phyloP scores from a whole-genome alignment of 2,113 vertebrate species.

The Nymphicus hollandicus region DNA sequence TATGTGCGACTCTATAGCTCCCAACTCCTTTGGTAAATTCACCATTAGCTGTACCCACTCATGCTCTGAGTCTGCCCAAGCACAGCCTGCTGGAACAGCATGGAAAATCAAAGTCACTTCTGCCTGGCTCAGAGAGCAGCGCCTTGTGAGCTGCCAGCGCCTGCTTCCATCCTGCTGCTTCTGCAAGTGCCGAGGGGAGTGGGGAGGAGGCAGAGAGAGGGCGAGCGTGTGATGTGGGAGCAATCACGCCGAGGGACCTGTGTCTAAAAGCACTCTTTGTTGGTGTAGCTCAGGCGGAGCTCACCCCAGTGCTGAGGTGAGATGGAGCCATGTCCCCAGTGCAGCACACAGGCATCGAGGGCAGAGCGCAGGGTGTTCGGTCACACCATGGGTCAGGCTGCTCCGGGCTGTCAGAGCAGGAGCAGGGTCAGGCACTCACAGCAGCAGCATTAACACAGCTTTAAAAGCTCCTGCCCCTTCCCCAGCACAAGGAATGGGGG shows the following conservation, averaged over 20 bases:
- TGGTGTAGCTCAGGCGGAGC: neutral
- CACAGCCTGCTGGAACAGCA: neutral
- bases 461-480: neutral
- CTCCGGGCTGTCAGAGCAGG: neutral
- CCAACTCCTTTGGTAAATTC: neutral
- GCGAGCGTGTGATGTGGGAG: neutral
- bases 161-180: neutral
- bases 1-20: neutral
- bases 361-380: accelerated
- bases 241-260: neutral
- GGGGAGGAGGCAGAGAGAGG: neutral
- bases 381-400: neutral
- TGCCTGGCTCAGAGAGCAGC: neutral
- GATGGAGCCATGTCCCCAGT: neutral
- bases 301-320: neutral
- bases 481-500: neutral
- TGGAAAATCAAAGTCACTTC: slow-evolving; percentile 25
- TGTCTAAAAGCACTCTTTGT: neutral
- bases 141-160: neutral
- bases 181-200: neutral
- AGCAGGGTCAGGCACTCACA: neutral
- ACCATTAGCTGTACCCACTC: neutral
- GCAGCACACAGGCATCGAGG: neutral
- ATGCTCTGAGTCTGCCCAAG: neutral
- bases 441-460: neutral